These are phyloP conservation scores for Sialia sialis DNA, from an alignment of 2,113 vertebrate genomes.

Conservation along the genomic window DNA sequence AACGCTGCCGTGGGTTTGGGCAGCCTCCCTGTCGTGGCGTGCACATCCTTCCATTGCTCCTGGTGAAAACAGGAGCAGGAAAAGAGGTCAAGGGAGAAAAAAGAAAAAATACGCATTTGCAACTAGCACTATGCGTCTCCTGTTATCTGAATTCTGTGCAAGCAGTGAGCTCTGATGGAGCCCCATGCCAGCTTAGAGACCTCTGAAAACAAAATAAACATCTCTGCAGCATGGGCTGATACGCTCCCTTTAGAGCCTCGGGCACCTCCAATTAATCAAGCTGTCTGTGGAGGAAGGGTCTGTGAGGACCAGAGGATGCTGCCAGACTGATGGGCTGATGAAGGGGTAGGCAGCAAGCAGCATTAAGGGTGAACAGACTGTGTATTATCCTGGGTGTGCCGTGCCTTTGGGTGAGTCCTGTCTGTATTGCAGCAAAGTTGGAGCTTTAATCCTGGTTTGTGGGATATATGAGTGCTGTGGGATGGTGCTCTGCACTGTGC, in stretches of 20 bases:
- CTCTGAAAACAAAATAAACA: constrained; percentile 52
- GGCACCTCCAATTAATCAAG: constrained; percentile 43
- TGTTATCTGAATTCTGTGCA: neutral
- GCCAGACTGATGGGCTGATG: neutral
- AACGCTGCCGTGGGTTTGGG: neutral
- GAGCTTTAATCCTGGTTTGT: neutral
- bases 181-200: neutral
- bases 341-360: neutral
- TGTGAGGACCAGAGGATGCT: neutral
- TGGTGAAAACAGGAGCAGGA: constrained; percentile 8
- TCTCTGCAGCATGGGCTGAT: constrained; percentile 14
- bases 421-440: neutral
- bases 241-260: neutral
- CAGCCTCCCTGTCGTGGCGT: neutral
- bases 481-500: neutral
- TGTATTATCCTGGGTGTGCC: neutral
- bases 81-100: constrained; percentile 42
- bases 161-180: neutral
- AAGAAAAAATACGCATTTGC: neutral
- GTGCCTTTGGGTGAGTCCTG: neutral
- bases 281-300: constrained; percentile 11
- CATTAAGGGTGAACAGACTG: neutral
- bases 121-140: neutral
- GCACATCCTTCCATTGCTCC: neutral
- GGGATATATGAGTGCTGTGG: neutral